Conservation (phyloP, 2,797 vertebrate species). For the Anas bahamensis region DNA sequence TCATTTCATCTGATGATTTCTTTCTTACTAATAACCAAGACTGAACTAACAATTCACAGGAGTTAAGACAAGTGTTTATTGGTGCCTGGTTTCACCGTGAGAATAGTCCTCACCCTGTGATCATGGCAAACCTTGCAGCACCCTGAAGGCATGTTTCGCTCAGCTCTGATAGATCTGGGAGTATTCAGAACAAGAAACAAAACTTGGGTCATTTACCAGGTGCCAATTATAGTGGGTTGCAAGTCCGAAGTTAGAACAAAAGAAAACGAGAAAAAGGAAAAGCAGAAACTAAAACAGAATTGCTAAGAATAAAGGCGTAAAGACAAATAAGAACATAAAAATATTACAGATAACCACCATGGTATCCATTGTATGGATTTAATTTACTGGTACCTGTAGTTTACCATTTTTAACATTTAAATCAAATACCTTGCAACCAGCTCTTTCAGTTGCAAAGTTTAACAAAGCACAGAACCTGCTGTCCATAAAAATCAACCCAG, state of each 20-base stretch:
- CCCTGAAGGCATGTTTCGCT: background rate
- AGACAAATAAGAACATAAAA: background rate
- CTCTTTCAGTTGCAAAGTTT: background rate
- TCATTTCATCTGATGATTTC: background rate
- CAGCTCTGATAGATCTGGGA: background rate
- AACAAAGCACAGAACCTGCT: conserved; percentile 29
- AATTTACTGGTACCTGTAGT: background rate
- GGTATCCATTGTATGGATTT: background rate
- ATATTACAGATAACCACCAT: background rate
- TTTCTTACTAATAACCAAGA: conserved; percentile 38
- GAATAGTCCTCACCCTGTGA: background rate
- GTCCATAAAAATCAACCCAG: conserved; percentile 63
- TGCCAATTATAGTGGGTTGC: background rate
- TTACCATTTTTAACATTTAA: conserved; percentile 34
- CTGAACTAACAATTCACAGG: background rate
- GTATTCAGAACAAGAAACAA: background rate
- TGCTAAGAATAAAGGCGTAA: background rate
- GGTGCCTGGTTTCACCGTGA: background rate
- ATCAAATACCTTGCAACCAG: conserved; percentile 10
- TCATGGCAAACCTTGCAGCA: background rate
- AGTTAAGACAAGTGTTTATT: conserved; percentile 5
- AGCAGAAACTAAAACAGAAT: background rate
- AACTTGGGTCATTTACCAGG: background rate
- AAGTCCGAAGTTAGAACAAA: background rate
- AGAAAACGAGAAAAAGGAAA: background rate